Conservation (phyloP, 2,113 vertebrate genomes). For the Epinephelus moara region DNA sequence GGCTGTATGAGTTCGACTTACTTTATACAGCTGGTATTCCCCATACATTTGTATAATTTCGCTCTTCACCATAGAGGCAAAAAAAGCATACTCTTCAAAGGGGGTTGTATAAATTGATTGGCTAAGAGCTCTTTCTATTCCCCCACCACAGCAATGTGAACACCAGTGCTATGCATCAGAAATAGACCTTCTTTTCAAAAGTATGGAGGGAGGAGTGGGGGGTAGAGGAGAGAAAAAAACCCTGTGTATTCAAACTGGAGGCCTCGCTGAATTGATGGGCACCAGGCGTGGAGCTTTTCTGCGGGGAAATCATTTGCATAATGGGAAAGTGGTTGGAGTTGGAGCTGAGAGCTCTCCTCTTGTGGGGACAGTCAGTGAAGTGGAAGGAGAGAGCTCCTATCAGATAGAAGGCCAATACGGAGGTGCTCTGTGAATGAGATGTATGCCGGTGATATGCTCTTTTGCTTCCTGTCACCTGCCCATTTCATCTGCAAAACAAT, state of each 20-base stretch:
- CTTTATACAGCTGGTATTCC: conserved; percentile 66
- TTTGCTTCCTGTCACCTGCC: conserved; percentile 68
- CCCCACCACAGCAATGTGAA: conserved; percentile 68
- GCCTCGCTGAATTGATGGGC: conserved; percentile 80
- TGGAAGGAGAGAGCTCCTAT: conserved; percentile 70
- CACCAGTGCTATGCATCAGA: conserved; percentile 72
- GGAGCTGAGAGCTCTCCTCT: conserved; percentile 74
- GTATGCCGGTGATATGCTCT: conserved; percentile 47
- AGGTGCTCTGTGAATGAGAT: conserved; percentile 63
- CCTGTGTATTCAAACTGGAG: conserved; percentile 73
- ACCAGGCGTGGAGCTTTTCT: conserved; percentile 77
- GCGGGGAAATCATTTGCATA: conserved; percentile 82
- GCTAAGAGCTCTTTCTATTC: conserved; percentile 75
- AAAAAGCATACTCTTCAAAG: conserved; percentile 75
- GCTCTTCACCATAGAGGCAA: conserved; percentile 63
- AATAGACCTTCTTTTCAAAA: conserved; percentile 78
- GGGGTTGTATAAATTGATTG: conserved; percentile 78
- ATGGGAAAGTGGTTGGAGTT: conserved; percentile 81
- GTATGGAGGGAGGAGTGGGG: conserved; percentile 55
- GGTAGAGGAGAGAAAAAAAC: conserved; percentile 14
- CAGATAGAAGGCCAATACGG: conserved; percentile 67
- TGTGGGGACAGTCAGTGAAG: conserved; percentile 75
- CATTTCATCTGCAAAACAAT: conserved; percentile 74
- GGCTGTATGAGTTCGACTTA: conserved; percentile 58
- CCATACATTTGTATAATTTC: conserved; percentile 79